phyloP scores from a whole-genome alignment of 1,140 invertebrate genomes.

The Apis florea region DNA sequence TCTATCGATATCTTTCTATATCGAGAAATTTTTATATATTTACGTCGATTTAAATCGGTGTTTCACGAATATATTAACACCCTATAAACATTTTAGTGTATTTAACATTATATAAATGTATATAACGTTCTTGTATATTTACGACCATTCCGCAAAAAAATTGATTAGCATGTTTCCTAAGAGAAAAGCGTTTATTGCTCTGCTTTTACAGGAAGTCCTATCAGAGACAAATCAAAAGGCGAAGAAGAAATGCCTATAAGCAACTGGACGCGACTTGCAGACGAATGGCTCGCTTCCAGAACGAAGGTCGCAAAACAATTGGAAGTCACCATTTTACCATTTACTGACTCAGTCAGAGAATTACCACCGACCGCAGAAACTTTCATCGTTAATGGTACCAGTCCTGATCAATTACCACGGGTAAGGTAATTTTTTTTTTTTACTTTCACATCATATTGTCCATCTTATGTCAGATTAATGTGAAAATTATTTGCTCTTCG shows the following conservation, averaged over 20 bases:
- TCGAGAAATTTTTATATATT: no score
- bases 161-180: not conserved
- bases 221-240: constrained; percentile 44
- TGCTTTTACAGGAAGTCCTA: constrained; percentile 62
- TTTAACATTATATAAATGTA: no score
- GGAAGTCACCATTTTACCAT: constrained; percentile 67
- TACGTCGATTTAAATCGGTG: no score
- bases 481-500: no score
- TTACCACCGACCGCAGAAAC: constrained; percentile 65
- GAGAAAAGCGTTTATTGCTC: not conserved
- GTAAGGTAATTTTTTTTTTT: constrained; percentile 45
- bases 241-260: constrained; percentile 63
- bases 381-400: constrained; percentile 61
- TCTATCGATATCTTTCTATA: no score
- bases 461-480: no score
- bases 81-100: no score
- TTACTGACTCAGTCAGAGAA: constrained; percentile 49
- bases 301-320: constrained; percentile 38
- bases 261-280: constrained; percentile 71
- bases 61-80: no score
- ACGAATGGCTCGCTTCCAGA: constrained; percentile 67
- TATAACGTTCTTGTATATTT: not conserved
- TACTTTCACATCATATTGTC: no score
- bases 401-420: constrained; percentile 53
- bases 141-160: not conserved